phyloP scores from a whole-genome alignment of 2,113 vertebrate genomes.

The Bothrops jararaca region DNA sequence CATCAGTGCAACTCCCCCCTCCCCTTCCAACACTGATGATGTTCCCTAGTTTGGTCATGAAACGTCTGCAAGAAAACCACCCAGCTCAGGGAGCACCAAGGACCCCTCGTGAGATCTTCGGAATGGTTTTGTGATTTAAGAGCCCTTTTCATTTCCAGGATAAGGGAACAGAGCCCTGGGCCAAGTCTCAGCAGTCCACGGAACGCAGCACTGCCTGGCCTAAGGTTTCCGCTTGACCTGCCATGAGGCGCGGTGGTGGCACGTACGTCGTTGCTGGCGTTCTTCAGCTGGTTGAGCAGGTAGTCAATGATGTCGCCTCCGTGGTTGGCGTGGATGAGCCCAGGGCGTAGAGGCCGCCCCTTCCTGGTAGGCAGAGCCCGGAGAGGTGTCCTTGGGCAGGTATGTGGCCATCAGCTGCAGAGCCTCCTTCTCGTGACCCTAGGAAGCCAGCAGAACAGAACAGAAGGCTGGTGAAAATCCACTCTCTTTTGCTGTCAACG shows the following conservation, averaged over 20 bases:
- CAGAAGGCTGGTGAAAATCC: background rate
- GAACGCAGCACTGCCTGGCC: background rate
- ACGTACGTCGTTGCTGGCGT: slow-evolving; percentile 95
- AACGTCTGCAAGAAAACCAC: too few relatives aligned
- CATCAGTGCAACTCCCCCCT: too few relatives aligned
- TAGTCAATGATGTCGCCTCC: slow-evolving; percentile 98
- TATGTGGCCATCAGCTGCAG: slow-evolving; percentile 98
- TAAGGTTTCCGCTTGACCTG: too few relatives aligned
- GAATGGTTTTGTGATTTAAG: too few relatives aligned
- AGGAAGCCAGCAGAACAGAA: background rate
- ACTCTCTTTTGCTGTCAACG: too few relatives aligned
- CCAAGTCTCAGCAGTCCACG: background rate
- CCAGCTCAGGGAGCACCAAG: too few relatives aligned
- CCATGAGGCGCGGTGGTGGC: background rate
- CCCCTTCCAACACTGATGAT: too few relatives aligned
- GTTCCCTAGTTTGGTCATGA: too few relatives aligned
- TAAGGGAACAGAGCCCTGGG: too few relatives aligned
- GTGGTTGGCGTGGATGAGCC: slow-evolving; percentile 97
- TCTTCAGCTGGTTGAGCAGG: slow-evolving; percentile 95
- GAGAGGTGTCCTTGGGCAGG: slow-evolving; percentile 96
- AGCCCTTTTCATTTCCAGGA: too few relatives aligned
- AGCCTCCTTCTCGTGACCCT: slow-evolving; percentile 98
- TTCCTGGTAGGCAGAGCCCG: slow-evolving; percentile 97
- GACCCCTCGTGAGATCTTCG: too few relatives aligned
- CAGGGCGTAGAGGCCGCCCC: slow-evolving; percentile 94